phyloP scores from a whole-genome alignment of 2,888 invertebrate genomes.

The Thera obeliscata region DNA sequence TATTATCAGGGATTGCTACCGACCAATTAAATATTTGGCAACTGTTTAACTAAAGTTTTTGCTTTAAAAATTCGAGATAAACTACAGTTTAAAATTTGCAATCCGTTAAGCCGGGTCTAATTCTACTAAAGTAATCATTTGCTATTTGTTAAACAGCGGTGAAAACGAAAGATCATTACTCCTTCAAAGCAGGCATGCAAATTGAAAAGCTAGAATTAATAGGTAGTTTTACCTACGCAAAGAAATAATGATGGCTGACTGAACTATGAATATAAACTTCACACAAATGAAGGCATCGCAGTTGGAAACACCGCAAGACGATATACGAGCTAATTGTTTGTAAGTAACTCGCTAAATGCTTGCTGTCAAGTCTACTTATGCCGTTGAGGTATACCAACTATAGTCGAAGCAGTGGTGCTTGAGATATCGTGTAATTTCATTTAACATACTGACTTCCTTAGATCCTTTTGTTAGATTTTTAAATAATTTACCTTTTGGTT shows the following conservation, averaged over 20 bases:
- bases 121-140: not conserved
- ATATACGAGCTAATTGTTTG: slow-evolving; percentile 64
- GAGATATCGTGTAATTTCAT: slow-evolving; percentile 15
- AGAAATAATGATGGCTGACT: slow-evolving; percentile 27
- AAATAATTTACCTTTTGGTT: no score
- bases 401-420: slow-evolving; percentile 33
- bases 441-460: slow-evolving; percentile 12
- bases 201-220: slow-evolving; percentile 15
- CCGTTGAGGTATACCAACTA: slow-evolving; percentile 16
- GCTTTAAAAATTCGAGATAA: no score
- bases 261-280: slow-evolving; percentile 38
- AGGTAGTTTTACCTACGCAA: slow-evolving; percentile 47
- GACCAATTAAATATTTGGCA: no score
- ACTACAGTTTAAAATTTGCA: no score
- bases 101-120: no score
- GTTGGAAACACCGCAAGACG: slow-evolving; percentile 16
- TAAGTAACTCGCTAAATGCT: slow-evolving; percentile 72
- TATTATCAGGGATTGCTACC: no score
- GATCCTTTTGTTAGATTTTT: not conserved
- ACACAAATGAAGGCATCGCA: slow-evolving; percentile 30
- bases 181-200: slow-evolving; percentile 9
- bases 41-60: no score
- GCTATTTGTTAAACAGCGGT: not conserved
- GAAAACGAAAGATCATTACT: not conserved
- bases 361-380: slow-evolving; percentile 53